These are phyloP conservation scores for Silurus asotus DNA, from an alignment of 2,113 vertebrate species.

Conservation along the genomic window DNA sequence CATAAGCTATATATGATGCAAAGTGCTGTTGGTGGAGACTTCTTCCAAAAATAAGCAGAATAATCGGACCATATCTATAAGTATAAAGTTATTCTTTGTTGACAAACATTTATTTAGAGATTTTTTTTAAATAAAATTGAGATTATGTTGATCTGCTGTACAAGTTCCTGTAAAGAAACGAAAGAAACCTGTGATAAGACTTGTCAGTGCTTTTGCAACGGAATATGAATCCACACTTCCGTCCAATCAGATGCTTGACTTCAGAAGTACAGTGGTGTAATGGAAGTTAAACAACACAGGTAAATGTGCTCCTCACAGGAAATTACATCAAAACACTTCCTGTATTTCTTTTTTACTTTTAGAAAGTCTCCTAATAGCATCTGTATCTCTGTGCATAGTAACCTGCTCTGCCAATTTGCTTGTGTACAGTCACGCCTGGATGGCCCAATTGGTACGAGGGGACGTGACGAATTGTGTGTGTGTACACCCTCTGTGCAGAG, in stretches of 20 bases:
- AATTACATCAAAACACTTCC: neutral
- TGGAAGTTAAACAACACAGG: neutral
- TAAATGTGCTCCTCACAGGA: neutral
- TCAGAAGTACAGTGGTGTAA: neutral
- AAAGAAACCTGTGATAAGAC: neutral
- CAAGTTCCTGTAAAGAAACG: neutral
- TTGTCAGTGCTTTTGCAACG: neutral
- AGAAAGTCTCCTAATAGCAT: neutral
- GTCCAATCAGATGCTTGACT: neutral
- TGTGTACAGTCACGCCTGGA: constrained; percentile 48
- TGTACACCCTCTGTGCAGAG: constrained; percentile 44
- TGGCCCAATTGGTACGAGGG: constrained; percentile 19
- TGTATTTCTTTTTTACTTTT: neutral
- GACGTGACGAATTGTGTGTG: constrained; percentile 42
- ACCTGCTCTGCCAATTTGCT: constrained; percentile 35
- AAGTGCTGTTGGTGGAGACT: neutral
- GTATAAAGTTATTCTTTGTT: neutral
- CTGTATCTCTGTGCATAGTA: constrained; percentile 20
- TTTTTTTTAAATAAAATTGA: too few relatives aligned
- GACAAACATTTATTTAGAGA: too few relatives aligned
- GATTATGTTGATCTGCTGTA: neutral
- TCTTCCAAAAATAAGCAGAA: neutral
- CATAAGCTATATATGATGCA: neutral
- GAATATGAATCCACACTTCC: neutral
- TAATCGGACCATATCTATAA: neutral